These are phyloP conservation scores for Tetrax tetrax DNA, from an alignment of 2,113 vertebrate genomes.

Conservation along the genomic window DNA sequence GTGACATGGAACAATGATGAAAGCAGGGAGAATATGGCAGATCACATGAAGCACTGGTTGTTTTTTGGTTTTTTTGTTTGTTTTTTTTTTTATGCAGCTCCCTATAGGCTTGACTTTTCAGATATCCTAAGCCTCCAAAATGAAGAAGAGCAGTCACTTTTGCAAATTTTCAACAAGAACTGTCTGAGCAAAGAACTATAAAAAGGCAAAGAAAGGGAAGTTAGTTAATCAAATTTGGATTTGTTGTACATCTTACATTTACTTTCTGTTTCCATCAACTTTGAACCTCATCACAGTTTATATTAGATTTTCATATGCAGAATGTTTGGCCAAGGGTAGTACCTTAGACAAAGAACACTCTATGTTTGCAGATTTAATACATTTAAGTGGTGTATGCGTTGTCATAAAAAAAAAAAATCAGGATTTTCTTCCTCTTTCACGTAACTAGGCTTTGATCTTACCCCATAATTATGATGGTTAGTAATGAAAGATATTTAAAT, in stretches of 20 bases:
- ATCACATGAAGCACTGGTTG: neutral
- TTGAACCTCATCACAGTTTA: neutral
- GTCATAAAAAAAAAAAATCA: neutral
- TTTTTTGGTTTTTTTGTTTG: no score
- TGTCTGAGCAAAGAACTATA: neutral
- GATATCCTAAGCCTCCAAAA: neutral
- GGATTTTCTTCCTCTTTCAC: neutral
- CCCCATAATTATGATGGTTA: neutral
- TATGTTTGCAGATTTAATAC: neutral
- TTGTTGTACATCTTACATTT: neutral
- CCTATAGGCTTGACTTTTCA: neutral
- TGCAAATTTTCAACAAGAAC: neutral
- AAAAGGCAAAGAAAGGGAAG: neutral
- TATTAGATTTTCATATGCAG: neutral
- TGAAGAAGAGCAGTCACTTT: neutral
- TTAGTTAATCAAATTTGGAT: neutral
- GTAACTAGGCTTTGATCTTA: neutral
- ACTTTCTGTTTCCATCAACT: neutral
- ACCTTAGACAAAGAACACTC: neutral
- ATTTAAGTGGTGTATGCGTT: neutral
- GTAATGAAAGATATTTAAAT: neutral
- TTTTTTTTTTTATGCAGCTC: neutral
- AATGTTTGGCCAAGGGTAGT: neutral
- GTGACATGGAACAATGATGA: neutral
- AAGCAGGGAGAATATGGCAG: neutral